Evolutionary conservation across 2,113 vertebrate genomes (phyloP), one percentile per base, ranked within the genome.

Genomic region (Tachycineta bicolor): DNA sequence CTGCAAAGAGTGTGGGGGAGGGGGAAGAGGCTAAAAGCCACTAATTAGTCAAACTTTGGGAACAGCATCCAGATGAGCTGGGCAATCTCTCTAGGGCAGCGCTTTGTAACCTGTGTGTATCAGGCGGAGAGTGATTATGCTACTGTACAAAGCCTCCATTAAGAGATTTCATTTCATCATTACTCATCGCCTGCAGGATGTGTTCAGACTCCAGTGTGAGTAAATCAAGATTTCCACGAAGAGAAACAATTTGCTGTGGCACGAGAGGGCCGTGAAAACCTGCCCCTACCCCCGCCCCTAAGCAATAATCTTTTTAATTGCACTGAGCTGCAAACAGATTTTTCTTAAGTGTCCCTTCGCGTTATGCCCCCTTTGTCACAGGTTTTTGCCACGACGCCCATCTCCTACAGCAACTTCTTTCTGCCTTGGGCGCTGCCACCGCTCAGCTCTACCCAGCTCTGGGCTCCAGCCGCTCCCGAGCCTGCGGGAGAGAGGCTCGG

Each of bases 31-130:
- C 89, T 96, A 68, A 60, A 81, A 95, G 81, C 73, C 44, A 52
- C 80, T 89, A 44, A 94, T 92, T 95, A 95, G 94, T 96, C 93
- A 18, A 84, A 97, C 64, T 94, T 89, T n/a, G 70, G 50, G 67
- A 83, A 44, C 73, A 41, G 86, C 76, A 71, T 63, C 83, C 60
- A 87, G 60, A 82, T 60, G 41, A 83, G 80, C 56, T 18, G 64
- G 83, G 34, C 49, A 50, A 81, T 44, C 68, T 92, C 59, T 86
- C 63, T 2, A 23, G 83, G 90, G 75, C 75, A 69, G 46, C 6
- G 41, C 75, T 77, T 65, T 86, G 71, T 69, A 73, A 65, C 80
- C 73, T 67, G 39, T 17, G 52, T 49, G 46, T 55, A 68, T 46
- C 60, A 25, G 59, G 65, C 28, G 11, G 29, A 18, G 62, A 52